phyloP scores from a whole-genome alignment of 2,888 invertebrate genomes.

The Odontomyia ornata region DNA sequence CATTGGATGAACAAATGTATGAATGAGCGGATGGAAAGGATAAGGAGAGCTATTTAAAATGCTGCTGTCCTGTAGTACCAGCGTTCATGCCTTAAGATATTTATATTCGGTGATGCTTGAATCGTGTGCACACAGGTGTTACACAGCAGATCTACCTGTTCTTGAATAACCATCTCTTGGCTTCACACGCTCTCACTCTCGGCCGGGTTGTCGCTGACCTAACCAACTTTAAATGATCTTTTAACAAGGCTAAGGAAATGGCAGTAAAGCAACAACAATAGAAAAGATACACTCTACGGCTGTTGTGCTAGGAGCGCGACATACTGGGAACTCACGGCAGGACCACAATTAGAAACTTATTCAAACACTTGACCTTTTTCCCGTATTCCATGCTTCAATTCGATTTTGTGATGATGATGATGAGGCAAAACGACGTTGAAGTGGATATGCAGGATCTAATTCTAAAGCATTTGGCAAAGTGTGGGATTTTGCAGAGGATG shows the following conservation, averaged over 20 bases:
- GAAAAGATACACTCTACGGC: neutral
- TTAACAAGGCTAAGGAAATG: conserved; percentile 32
- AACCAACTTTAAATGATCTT: conserved; percentile 44
- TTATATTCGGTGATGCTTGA: conserved; percentile 8
- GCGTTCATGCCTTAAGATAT: neutral
- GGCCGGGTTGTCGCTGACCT: neutral
- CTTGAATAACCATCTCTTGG: neutral
- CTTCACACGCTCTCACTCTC: neutral
- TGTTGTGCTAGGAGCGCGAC: neutral
- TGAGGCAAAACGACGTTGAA: conserved; percentile 13
- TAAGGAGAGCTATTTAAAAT: no score
- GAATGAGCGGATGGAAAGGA: no score
- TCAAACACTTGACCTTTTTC: conserved; percentile 53
- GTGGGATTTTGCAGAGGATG: neutral
- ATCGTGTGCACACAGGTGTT: conserved; percentile 19
- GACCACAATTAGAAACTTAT: conserved; percentile 52
- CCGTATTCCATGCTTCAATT: neutral
- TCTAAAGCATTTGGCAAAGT: no score
- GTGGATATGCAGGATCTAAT: neutral
- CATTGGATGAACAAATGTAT: neutral
- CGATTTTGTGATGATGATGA: neutral
- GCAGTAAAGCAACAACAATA: conserved; percentile 6
- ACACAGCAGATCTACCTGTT: conserved; percentile 21
- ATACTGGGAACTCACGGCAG: conserved; percentile 14
- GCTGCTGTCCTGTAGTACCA: neutral